Conservation (phyloP, 2,797 vertebrate genomes). For the Clarias laeviceps region DNA sequence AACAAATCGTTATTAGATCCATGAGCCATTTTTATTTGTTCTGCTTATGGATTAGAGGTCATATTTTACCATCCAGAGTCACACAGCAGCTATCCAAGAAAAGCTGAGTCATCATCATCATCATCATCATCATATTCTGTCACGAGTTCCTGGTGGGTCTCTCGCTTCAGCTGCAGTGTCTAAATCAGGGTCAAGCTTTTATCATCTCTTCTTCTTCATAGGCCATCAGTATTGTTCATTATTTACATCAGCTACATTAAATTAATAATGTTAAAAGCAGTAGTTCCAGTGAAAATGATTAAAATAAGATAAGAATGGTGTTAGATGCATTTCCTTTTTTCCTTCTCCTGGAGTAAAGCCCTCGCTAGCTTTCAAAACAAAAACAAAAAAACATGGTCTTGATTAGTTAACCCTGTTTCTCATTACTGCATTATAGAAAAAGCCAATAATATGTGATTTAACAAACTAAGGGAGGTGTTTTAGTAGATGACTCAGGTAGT, state of each 20-base stretch:
- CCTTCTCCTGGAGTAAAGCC: not conserved
- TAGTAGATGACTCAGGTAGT: not conserved
- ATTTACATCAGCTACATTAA: not conserved
- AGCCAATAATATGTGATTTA: not conserved
- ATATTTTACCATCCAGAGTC: not conserved
- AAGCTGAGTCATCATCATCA: not conserved
- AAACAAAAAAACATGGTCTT: not conserved
- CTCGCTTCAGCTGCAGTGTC: not conserved
- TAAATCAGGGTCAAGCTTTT: not conserved
- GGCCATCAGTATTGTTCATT: not conserved
- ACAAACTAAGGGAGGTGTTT: not conserved
- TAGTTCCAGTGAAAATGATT: not conserved
- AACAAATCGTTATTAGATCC: not conserved
- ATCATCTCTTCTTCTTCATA: not conserved
- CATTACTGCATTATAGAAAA: not conserved
- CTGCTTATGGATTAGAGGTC: not conserved
- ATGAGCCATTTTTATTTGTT: not conserved
- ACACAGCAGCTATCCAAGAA: not conserved
- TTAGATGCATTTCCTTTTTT: not conserved
- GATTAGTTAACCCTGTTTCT: not conserved
- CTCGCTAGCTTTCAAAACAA: not conserved
- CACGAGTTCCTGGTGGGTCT: not conserved
- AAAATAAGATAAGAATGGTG: not conserved
- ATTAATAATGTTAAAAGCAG: not conserved
- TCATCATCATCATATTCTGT: not conserved